These are phyloP conservation scores for Drosophila parabipectinata DNA, from an alignment of 1,140 invertebrate species.

Conservation along the genomic window DNA sequence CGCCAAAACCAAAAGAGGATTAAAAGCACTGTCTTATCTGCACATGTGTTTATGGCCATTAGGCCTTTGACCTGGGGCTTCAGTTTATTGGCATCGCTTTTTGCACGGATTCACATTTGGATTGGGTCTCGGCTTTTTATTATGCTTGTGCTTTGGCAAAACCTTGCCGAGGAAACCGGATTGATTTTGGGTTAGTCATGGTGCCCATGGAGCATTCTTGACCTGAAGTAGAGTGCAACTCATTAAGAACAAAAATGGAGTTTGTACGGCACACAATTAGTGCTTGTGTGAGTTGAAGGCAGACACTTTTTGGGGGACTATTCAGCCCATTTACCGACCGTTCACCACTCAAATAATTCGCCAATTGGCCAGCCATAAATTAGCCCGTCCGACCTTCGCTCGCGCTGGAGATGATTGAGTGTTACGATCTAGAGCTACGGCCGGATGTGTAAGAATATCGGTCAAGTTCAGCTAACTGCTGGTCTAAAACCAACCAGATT, in stretches of 20 bases:
- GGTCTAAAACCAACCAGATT: conserved; percentile 12
- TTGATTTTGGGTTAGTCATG: conserved; percentile 48
- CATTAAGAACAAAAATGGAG: conserved; percentile 46
- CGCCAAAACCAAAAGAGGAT: background rate
- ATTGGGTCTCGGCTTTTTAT: conserved; percentile 29
- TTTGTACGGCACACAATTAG: background rate
- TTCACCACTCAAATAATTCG: conserved; percentile 61
- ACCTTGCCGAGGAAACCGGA: conserved; percentile 52
- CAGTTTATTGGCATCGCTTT: conserved; percentile 55
- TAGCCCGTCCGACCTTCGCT: conserved; percentile 51
- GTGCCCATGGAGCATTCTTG: conserved; percentile 42
- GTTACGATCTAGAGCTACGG: conserved; percentile 29
- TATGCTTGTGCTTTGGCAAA: conserved; percentile 51
- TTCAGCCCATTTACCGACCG: conserved; percentile 21
- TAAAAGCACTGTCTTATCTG: conserved; percentile 8
- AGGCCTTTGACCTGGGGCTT: conserved; percentile 16
- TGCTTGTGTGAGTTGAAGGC: conserved; percentile 27
- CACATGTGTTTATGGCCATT: conserved; percentile 27
- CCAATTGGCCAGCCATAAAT: conserved; percentile 54
- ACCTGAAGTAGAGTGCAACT: conserved; percentile 35
- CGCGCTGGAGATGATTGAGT: conserved; percentile 18
- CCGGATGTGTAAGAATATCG: conserved; percentile 52
- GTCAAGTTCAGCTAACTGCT: conserved; percentile 62
- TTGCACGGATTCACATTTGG: conserved; percentile 15
- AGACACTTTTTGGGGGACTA: conserved; percentile 31